Percentiles rank a stretch among this genome's conserved stretches.
phyloP scores from a whole-genome alignment of 1,140 invertebrate species.

The Rhyzopertha dominica region DNA sequence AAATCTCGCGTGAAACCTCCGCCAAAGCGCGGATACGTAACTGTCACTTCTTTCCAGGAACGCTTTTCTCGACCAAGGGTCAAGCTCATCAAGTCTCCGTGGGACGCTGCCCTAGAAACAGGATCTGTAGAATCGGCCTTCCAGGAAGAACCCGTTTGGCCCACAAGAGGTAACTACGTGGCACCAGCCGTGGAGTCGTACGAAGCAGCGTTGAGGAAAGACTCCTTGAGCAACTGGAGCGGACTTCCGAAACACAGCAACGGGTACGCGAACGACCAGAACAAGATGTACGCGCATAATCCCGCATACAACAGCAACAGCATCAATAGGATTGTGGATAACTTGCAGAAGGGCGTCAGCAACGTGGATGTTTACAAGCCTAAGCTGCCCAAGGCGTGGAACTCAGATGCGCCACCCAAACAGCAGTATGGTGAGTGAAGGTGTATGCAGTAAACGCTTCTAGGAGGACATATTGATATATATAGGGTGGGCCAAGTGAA shows the following conservation, averaged over 20 bases:
- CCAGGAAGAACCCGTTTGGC: constrained; percentile 45
- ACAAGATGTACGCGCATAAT: constrained; percentile 39
- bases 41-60: too few species aligned
- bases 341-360: constrained; percentile 40
- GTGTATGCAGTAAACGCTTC: too few species aligned
- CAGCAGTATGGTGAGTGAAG: too few species aligned
- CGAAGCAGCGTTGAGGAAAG: constrained; percentile 36
- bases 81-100: constrained; percentile 62
- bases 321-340: constrained; percentile 43
- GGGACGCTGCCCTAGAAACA: constrained; percentile 68
- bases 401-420: constrained; percentile 31
- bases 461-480: too few species aligned
- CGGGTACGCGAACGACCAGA: constrained; percentile 17
- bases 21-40: too few species aligned
- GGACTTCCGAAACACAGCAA: constrained; percentile 22
- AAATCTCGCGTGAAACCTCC: too few species aligned
- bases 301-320: constrained; percentile 44
- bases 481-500: too few species aligned
- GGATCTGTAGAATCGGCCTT: constrained; percentile 67
- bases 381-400: constrained; percentile 52
- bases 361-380: constrained; percentile 49
- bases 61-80: constrained; percentile 55
- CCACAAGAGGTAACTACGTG: constrained; percentile 36
- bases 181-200: constrained; percentile 42
- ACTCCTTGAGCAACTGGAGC: constrained; percentile 38